Evolutionary conservation across 2,113 vertebrate species (phyloP).

Genomic region (Rhinogobius similis): DNA sequence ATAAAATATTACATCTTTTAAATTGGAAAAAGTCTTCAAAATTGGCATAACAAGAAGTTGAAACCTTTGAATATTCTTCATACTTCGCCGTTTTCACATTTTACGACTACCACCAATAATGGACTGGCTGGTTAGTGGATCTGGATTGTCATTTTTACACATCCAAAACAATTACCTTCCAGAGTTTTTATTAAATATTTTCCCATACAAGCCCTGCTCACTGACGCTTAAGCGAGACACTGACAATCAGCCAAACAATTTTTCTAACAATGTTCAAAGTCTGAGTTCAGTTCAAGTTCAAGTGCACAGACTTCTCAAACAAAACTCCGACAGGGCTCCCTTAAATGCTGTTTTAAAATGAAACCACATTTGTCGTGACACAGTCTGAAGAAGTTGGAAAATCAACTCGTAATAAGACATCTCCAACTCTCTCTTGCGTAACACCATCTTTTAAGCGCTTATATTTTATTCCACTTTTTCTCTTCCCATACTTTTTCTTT

Average conservation of each 20-base stretch:
- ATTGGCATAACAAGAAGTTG: too few species aligned
- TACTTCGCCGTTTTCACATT: too few species aligned
- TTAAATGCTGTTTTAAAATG: conserved; percentile 3
- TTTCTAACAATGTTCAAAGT: background rate
- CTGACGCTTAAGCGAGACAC: background rate
- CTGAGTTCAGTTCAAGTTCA: background rate
- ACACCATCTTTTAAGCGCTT: background rate
- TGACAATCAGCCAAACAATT: background rate
- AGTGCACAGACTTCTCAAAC: background rate
- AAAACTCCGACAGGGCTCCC: background rate
- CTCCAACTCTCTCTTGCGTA: background rate
- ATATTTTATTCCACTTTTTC: background rate
- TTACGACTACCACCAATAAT: too few species aligned
- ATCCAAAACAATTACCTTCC: too few species aligned
- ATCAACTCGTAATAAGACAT: background rate
- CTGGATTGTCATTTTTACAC: too few species aligned
- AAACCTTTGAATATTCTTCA: too few species aligned
- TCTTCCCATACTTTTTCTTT: conserved; percentile 13
- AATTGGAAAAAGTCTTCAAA: too few species aligned
- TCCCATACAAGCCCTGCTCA: background rate
- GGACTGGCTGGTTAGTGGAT: too few species aligned
- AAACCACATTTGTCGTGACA: background rate
- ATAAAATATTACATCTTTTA: too few species aligned
- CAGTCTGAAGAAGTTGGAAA: conserved; percentile 3
- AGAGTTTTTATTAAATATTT: background rate